These are phyloP conservation scores for Eupelmus urozonus DNA, from an alignment of 2,888 invertebrate species.

Conservation along the genomic window DNA sequence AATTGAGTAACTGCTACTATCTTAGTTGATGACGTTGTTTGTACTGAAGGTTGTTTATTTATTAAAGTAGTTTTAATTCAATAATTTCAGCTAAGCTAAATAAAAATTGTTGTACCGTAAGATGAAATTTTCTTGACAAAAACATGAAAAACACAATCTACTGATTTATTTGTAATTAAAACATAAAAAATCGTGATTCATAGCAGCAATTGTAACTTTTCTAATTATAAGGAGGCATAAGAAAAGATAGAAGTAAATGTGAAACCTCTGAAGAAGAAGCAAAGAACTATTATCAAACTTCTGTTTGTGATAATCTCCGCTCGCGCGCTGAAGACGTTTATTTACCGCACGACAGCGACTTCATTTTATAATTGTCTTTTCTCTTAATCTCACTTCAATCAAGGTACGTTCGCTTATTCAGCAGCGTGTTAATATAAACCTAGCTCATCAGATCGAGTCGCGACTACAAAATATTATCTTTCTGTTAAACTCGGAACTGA, in stretches of 20 bases:
- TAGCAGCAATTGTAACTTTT: conserved; percentile 46
- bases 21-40: too few species aligned
- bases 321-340: conserved; percentile 36
- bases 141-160: too few species aligned
- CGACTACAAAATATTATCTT: conserved; percentile 49
- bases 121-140: too few species aligned
- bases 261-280: conserved; percentile 3
- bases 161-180: conserved; percentile 51
- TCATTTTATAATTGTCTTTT: too few species aligned
- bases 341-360: conserved; percentile 7
- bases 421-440: conserved; percentile 55
- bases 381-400: conserved; percentile 58
- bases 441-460: conserved; percentile 38
- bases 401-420: conserved; percentile 51
- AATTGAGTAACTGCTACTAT: too few species aligned
- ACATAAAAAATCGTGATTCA: conserved; percentile 36
- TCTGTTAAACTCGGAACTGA: conserved; percentile 60
- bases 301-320: conserved; percentile 53
- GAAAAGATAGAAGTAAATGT: conserved; percentile 1
- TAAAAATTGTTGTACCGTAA: too few species aligned
- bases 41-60: too few species aligned
- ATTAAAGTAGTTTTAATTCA: too few species aligned
- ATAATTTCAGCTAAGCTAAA: too few species aligned
- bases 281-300: conserved; percentile 51
- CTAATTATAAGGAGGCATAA: conserved; percentile 45